phyloP scores from a whole-genome alignment of 2,113 vertebrate species.

The Colistium nudipinnis region DNA sequence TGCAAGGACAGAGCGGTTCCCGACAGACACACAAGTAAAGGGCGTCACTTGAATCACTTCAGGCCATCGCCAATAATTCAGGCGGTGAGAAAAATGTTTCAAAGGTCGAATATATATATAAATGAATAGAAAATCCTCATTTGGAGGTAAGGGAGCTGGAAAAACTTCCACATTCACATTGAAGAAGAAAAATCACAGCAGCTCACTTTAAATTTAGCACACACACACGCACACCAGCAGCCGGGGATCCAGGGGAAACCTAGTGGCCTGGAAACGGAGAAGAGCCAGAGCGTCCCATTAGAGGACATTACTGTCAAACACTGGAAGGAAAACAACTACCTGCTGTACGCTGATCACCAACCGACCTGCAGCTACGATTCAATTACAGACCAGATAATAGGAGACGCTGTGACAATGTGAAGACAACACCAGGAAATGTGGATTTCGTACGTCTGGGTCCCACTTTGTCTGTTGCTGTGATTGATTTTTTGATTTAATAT shows the following conservation, averaged over 20 bases:
- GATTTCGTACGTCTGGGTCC: background rate
- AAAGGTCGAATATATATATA: constrained; percentile 36
- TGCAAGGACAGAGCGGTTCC: constrained; percentile 48
- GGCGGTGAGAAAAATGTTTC: constrained; percentile 14
- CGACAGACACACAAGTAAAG: constrained; percentile 34
- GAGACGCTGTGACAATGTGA: constrained; percentile 48
- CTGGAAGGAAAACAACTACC: constrained; percentile 74
- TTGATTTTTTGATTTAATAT: too few relatives aligned
- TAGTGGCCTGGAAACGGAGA: constrained; percentile 70
- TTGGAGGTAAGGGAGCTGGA: too few relatives aligned
- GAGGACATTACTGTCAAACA: constrained; percentile 79
- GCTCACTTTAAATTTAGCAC: too few relatives aligned
- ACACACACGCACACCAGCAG: constrained; percentile 20
- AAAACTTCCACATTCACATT: background rate
- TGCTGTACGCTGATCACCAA: constrained; percentile 76
- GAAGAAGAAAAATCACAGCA: too few relatives aligned
- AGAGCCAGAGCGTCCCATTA: constrained; percentile 74
- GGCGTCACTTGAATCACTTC: constrained; percentile 31
- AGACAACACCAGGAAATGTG: constrained; percentile 52
- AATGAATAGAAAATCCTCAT: too few relatives aligned
- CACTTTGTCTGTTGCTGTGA: background rate
- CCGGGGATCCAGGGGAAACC: constrained; percentile 41
- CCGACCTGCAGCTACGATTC: constrained; percentile 70
- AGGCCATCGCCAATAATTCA: constrained; percentile 42
- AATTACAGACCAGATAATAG: constrained; percentile 75